Percentiles rank a stretch among this genome's conserved stretches.
Evolutionary conservation across 2,113 vertebrate genomes (phyloP).

Genomic region (Agapornis roseicollis): DNA sequence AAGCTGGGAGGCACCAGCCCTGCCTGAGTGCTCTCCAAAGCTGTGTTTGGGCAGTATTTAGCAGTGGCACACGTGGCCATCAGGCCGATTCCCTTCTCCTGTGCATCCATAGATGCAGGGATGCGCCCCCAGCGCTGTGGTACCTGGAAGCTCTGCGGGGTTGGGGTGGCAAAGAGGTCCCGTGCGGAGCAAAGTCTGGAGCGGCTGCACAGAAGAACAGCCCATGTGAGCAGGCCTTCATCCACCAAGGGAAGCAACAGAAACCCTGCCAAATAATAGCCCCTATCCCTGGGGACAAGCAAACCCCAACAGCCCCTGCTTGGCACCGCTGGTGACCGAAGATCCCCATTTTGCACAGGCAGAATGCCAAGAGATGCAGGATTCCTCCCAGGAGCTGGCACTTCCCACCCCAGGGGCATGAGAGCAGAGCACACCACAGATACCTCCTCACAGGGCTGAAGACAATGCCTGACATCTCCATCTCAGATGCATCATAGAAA

Average conservation of each 20-base stretch:
- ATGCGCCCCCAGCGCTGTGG: accelerated
- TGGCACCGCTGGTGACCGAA: neutral
- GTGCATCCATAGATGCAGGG: neutral
- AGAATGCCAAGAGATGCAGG: neutral
- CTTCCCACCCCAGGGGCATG: neutral
- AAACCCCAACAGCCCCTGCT: neutral
- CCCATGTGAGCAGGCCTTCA: neutral
- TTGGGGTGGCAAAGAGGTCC: constrained; percentile 71
- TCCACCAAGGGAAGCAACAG: neutral
- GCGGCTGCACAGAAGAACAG: constrained; percentile 72
- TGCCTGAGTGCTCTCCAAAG: neutral
- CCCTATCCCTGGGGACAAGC: neutral
- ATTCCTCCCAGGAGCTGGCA: neutral
- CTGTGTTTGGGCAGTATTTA: neutral
- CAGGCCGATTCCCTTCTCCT: neutral
- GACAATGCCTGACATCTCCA: constrained; percentile 79
- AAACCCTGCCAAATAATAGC: neutral
- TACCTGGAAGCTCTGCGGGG: constrained; percentile 87
- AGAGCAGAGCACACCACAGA: neutral
- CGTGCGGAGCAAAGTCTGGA: constrained; percentile 65
- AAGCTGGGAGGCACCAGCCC: neutral
- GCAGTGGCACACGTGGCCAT: neutral
- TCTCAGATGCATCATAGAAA: constrained; percentile 79
- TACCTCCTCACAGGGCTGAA: constrained; percentile 89
- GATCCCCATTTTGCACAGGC: neutral